phyloP scores from a whole-genome alignment of 2,888 invertebrate genomes.

The Drosophila mulleri region DNA sequence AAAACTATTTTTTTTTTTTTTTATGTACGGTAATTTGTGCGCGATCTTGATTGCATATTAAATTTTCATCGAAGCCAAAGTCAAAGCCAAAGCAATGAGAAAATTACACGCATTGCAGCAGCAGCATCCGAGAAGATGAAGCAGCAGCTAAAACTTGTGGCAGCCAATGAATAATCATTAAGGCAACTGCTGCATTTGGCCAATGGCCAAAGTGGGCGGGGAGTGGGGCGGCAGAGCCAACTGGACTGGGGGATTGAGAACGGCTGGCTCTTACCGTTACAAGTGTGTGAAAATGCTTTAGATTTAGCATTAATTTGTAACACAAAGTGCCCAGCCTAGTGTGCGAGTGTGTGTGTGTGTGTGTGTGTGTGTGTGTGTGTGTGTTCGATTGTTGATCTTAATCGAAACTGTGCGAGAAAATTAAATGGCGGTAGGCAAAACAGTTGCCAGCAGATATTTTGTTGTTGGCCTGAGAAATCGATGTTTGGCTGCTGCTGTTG shows the following conservation, averaged over 20 bases:
- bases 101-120: conserved; percentile 76
- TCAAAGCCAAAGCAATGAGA: conserved; percentile 72
- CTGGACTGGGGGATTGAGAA: conserved; percentile 31
- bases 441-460: conserved; percentile 64
- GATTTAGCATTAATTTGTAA: conserved; percentile 76
- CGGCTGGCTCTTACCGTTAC: conserved; percentile 67
- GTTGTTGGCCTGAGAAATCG: conserved; percentile 47
- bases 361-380: not conserved
- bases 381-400: conserved; percentile 70
- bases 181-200: conserved; percentile 56
- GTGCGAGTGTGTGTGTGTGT: not conserved
- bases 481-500: conserved; percentile 27
- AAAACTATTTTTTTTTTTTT: conserved; percentile 60
- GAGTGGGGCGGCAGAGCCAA: not conserved
- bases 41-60: conserved; percentile 81
- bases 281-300: conserved; percentile 78
- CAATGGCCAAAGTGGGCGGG: conserved; percentile 33
- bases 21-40: conserved; percentile 78
- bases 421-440: conserved; percentile 68
- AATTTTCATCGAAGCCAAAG: conserved; percentile 70
- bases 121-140: not conserved
- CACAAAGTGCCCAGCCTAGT: conserved; percentile 54
- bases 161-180: conserved; percentile 78
- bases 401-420: conserved; percentile 72
- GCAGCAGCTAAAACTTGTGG: conserved; percentile 25